Conservation (phyloP, 2,797 vertebrate species). For the Lepus oiostolus region DNA sequence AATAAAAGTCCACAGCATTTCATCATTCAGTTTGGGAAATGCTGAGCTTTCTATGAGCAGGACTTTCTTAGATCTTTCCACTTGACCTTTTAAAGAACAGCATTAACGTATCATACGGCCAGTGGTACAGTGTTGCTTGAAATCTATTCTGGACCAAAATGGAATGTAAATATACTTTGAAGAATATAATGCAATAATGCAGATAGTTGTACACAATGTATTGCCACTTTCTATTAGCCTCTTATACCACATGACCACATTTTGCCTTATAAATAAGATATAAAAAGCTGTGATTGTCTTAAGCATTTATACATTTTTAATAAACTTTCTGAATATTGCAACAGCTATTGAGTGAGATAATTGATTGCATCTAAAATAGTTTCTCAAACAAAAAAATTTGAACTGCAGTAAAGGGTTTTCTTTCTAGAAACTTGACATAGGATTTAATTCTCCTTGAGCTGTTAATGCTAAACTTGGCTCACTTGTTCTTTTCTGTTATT, state of each 20-base stretch:
- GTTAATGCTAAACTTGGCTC: constrained; percentile 5
- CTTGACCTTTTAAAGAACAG: constrained; percentile 37
- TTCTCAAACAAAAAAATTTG: constrained; percentile 41
- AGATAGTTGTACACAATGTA: neutral
- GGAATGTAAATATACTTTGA: constrained; percentile 28
- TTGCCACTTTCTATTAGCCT: constrained; percentile 55
- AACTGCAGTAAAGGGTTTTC: constrained; percentile 10
- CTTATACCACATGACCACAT: neutral
- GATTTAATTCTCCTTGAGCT: constrained; percentile 33
- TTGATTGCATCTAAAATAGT: constrained; percentile 50
- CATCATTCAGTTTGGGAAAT: constrained; percentile 53
- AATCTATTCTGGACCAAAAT: constrained; percentile 33
- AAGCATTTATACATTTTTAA: constrained; percentile 83
- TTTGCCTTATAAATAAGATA: constrained; percentile 77
- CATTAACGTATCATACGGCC: constrained; percentile 37
- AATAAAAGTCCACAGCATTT: neutral
- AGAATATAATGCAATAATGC: constrained; percentile 11
- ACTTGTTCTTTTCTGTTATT: constrained; percentile 27
- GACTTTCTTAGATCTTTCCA: neutral
- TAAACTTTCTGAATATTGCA: constrained; percentile 60
- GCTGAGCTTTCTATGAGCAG: neutral
- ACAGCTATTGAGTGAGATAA: constrained; percentile 9
- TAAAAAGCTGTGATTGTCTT: constrained; percentile 62
- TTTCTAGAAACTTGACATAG: constrained; percentile 15
- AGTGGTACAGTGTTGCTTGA: neutral